A percentile compares a stretch with the other conserved stretches of the same genome.
Evolutionary conservation across 2,797 vertebrate species (phyloP).

Genomic region (Xyrichtys novacula): DNA sequence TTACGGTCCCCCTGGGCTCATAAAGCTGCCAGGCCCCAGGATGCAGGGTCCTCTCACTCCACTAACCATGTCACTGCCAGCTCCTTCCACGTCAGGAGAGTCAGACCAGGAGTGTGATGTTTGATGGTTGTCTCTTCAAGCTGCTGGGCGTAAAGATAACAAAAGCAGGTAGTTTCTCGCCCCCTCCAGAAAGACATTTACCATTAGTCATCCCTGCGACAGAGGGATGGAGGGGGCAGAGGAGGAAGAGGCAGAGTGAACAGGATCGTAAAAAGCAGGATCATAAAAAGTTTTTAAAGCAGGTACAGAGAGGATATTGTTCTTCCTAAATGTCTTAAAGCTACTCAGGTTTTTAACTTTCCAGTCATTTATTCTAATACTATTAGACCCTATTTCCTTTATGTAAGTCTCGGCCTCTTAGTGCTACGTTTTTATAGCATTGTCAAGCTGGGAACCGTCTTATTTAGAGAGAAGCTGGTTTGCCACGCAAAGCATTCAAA

Average conservation of each 20-base stretch:
- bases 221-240: conserved; percentile 48
- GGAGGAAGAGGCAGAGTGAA: conserved; percentile 56
- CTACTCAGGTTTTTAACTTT: conserved; percentile 13
- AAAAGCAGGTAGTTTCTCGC: conserved; percentile 67
- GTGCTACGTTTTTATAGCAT: conserved; percentile 29
- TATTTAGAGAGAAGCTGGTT: conserved; percentile 25
- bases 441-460: conserved; percentile 9
- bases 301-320: conserved; percentile 46
- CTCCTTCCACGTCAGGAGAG: conserved; percentile 61
- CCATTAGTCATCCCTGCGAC: conserved; percentile 66
- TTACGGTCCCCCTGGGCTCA: conserved; percentile 70
- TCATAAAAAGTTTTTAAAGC: conserved; percentile 67
- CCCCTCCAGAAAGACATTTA: conserved; percentile 62
- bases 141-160: conserved; percentile 72
- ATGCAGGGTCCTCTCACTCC: conserved; percentile 59
- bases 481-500: conserved; percentile 31
- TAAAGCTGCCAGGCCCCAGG: conserved; percentile 75
- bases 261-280: conserved; percentile 63
- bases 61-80: conserved; percentile 59
- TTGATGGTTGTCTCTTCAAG: conserved; percentile 70
- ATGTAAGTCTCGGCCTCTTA: background rate
- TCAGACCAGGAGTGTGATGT: conserved; percentile 59
- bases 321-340: conserved; percentile 50
- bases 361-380: conserved; percentile 11
- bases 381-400: conserved; percentile 19